Percentiles rank a stretch among this genome's conserved stretches.
These are phyloP conservation scores for Clytia hemisphaerica DNA, from an alignment of 30 jellyfish, hydroid and myxozoan genomes.

Conservation along the genomic window DNA sequence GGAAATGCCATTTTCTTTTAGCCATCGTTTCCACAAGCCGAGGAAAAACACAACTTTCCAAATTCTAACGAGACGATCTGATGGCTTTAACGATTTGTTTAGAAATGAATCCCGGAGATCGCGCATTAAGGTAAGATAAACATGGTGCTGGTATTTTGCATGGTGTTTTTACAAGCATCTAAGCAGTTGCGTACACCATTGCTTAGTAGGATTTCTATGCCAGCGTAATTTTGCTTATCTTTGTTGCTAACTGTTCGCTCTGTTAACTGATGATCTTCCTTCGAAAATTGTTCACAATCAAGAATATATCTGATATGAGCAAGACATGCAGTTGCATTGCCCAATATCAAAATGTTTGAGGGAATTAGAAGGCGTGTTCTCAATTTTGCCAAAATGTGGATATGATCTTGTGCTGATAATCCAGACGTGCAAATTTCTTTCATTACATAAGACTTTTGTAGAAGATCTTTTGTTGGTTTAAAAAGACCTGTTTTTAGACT, in stretches of 20 bases:
- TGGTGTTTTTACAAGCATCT: too few species aligned
- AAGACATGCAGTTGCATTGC: constrained; percentile 34
- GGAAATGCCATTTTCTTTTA: not conserved
- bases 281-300: constrained; percentile 27
- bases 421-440: constrained; percentile 9
- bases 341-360: constrained; percentile 26
- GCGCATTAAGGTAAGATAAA: constrained; percentile 22
- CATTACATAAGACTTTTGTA: constrained; percentile 22
- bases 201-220: constrained; percentile 28
- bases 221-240: constrained; percentile 40
- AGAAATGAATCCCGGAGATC: constrained; percentile 36
- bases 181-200: constrained; percentile 34
- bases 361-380: constrained; percentile 19
- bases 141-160: too few species aligned
- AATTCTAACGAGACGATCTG: constrained; percentile 11
- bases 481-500: too few species aligned
- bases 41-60: constrained; percentile 21
- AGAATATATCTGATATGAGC: constrained; percentile 30
- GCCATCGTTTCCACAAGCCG: constrained; percentile 34
- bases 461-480: too few species aligned
- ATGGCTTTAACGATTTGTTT: constrained; percentile 34
- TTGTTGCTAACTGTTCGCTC: constrained; percentile 26
- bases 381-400: constrained; percentile 29
- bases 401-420: constrained; percentile 27
- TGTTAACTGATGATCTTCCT: constrained; percentile 37